Percentiles rank a stretch among this genome's conserved stretches.
phyloP scores from a whole-genome alignment of 2,113 vertebrate genomes.

The Poecilia latipinna region DNA sequence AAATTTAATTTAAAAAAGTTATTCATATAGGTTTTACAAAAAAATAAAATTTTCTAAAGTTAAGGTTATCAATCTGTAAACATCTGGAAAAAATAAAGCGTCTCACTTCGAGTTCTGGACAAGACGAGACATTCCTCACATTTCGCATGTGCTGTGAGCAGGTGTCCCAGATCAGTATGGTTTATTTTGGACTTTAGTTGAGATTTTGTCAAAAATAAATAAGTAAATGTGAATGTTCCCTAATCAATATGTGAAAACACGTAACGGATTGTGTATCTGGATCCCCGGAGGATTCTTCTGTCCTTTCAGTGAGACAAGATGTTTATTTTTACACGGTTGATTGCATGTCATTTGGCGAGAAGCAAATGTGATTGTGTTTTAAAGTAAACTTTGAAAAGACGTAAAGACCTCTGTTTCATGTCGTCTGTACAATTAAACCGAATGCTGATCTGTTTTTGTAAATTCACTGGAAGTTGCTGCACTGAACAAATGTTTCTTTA shows the following conservation, averaged over 20 bases:
- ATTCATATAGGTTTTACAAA: too few relatives aligned
- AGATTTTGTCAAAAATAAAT: neutral
- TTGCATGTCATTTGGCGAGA: too few relatives aligned
- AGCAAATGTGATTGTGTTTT: too few relatives aligned
- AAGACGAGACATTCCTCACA: slow-evolving; percentile 40
- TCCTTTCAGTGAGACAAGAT: neutral
- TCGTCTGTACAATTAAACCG: too few relatives aligned
- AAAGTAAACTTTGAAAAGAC: neutral
- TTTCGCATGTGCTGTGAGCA: slow-evolving; percentile 42
- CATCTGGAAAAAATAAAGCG: slow-evolving; percentile 38
- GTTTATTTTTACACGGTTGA: too few relatives aligned
- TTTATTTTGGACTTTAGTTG: neutral
- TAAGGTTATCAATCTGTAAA: slow-evolving; percentile 20
- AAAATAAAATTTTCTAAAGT: too few relatives aligned
- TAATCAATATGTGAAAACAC: neutral
- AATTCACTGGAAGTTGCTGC: too few relatives aligned
- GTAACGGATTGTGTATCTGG: neutral
- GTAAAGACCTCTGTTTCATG: too few relatives aligned
- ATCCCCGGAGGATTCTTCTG: too few relatives aligned
- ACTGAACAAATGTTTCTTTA: too few relatives aligned
- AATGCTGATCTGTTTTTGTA: neutral
- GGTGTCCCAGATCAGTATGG: slow-evolving; percentile 31
- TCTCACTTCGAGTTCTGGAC: slow-evolving; percentile 23
- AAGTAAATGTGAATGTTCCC: neutral
- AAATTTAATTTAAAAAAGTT: neutral